These are phyloP conservation scores for Aporophyla nigra DNA, from an alignment of 2,888 invertebrate species.

Conservation along the genomic window DNA sequence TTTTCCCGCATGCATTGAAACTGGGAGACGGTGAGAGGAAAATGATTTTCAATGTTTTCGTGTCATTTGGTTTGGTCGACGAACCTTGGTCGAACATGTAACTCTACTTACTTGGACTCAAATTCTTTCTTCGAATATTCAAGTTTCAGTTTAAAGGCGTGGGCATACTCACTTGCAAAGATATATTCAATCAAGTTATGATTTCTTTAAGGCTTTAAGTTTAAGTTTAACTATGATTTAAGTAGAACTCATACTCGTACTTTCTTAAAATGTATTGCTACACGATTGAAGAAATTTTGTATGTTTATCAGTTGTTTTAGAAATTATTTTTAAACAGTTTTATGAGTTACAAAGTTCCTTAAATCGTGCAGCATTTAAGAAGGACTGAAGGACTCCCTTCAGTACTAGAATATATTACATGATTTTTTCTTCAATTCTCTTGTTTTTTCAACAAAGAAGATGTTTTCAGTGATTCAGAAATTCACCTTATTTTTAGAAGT, in stretches of 20 bases:
- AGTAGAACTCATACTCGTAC: not conserved
- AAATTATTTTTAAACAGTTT: too few relatives aligned
- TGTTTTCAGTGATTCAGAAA: not conserved
- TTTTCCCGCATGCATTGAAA: slow-evolving; percentile 44
- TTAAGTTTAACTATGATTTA: not conserved
- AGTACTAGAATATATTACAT: not conserved
- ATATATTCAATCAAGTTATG: too few relatives aligned
- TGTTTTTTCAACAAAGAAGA: not conserved
- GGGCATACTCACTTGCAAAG: too few relatives aligned
- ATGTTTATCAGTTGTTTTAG: too few relatives aligned
- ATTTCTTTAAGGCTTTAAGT: not conserved
- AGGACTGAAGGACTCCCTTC: too few relatives aligned
- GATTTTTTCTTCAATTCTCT: not conserved
- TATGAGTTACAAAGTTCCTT: not conserved
- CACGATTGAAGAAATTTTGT: too few relatives aligned
- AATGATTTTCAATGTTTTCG: slow-evolving; percentile 46
- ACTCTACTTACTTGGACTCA: slow-evolving; percentile 9
- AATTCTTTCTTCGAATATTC: slow-evolving; percentile 13
- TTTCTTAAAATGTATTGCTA: too few relatives aligned
- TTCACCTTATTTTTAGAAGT: too few relatives aligned
- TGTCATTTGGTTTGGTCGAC: slow-evolving; percentile 42
- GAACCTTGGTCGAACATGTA: slow-evolving; percentile 25
- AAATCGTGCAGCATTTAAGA: not conserved
- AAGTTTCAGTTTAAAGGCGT: too few relatives aligned
- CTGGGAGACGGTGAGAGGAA: slow-evolving; percentile 27